Base-by-base conservation (phyloP, 2,888 invertebrate genomes). In the Pediacus dermestoides region DNA sequence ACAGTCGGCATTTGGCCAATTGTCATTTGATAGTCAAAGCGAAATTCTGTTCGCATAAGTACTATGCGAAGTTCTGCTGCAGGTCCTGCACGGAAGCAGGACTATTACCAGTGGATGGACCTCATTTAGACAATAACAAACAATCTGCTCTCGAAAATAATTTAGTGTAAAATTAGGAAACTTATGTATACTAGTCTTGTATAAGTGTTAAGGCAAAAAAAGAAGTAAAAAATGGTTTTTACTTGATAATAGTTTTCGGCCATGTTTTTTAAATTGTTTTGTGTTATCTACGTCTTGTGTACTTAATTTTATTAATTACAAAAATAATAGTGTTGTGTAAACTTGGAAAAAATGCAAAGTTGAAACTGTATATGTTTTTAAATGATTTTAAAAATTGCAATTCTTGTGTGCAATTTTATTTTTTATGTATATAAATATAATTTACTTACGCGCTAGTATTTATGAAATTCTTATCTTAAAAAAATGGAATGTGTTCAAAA, bases 61-160 rank as follows among this genome's bases (percentile, higher is more conserved):
- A 93, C 72, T 96, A 95, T 70, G 89, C 90, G 49, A 78, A 78
- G 45, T 92, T 93, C 80, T 96, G 95, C 70, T 96, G 95, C 72
- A 80, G 84, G 66, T 91, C 93, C 1, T 95, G 95, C 67, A 88
- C 90, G 43, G 75, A 86, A 64, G 89, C 90, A 1, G 91, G 91
- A 1, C 85, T 85, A 63, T 70, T 90, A 41, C 72, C 76, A 10
- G 57, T 66, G 2, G 62, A 64, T 44, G 74, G 73, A 25, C 68
- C 73, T 2, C 74, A 74, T 52, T 57, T 73, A 15, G 61, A 66
- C 13, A 42, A 37, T 27, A 54, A 56, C 13, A 61, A 55, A 45
- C 57, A 57, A 27, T 44, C 50, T 28, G 55, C 56, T 18, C 38
- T 64, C 38, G 54, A 50, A n/a, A 57, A 46, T 42, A 62, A 62